Percentiles rank a stretch among this genome's conserved stretches.
phyloP scores from a whole-genome alignment of 2,888 invertebrate species.

The Cetonia aurata region DNA sequence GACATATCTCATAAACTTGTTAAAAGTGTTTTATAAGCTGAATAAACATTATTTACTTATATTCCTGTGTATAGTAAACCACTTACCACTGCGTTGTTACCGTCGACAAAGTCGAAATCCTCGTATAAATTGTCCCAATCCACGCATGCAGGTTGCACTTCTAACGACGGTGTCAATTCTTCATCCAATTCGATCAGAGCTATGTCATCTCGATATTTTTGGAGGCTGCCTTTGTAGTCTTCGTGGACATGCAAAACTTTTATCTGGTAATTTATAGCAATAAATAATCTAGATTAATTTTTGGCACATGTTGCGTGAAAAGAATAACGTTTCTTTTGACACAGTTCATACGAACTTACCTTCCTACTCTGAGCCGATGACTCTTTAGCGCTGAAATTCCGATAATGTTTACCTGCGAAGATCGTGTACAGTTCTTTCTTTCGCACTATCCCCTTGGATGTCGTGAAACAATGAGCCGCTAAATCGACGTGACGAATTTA shows the following conservation, averaged over 20 bases:
- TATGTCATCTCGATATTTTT: slow-evolving; percentile 58
- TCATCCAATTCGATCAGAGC: slow-evolving; percentile 58
- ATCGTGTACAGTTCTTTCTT: slow-evolving; percentile 49
- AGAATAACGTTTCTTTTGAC: background rate
- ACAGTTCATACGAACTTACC: background rate
- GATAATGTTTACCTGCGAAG: slow-evolving; percentile 61
- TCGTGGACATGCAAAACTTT: slow-evolving; percentile 50
- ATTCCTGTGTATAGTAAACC: too few relatives aligned
- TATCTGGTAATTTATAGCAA: too few relatives aligned
- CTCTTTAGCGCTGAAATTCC: slow-evolving; percentile 55
- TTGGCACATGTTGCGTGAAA: background rate
- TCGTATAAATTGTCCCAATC: slow-evolving; percentile 51
- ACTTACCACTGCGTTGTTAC: slow-evolving; percentile 54
- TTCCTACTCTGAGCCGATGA: slow-evolving; percentile 12
- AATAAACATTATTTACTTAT: too few relatives aligned
- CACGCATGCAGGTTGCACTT: slow-evolving; percentile 62
- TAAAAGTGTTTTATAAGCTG: too few relatives aligned
- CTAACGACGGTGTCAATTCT: slow-evolving; percentile 55
- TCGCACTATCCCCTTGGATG: slow-evolving; percentile 44
- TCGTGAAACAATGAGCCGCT: slow-evolving; percentile 57
- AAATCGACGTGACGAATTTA: background rate
- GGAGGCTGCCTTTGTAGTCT: slow-evolving; percentile 53
- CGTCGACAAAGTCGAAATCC: slow-evolving; percentile 40
- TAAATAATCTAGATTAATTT: too few relatives aligned
- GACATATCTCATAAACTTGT: too few relatives aligned